Base-by-base conservation (phyloP, 2,888 invertebrate genomes). In the Notodonta dromedarius region DNA sequence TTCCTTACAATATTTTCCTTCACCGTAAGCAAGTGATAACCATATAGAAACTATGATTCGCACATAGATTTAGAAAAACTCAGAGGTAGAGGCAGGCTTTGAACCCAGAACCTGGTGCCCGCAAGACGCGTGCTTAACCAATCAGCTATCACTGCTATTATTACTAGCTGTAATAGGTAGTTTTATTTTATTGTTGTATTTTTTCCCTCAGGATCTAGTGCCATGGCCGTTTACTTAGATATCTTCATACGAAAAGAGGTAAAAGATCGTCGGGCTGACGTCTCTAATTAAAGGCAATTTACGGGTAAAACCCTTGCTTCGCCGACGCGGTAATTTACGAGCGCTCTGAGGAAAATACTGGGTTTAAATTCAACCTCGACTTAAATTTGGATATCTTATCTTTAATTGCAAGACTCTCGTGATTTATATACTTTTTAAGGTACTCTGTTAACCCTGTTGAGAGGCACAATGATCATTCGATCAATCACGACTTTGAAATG, bases 201-300 rank as follows among this genome's bases (percentile, higher is more conserved):
- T 35, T 35, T 35, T 35, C 7, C 35, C 35, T 6, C 35, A 7
- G 11, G 24, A 44, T 44, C 13, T 24, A 51, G 24, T 35, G 35
- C 13, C 35, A 32, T 35, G 2, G 42, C 42, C 32, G 12, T 4
- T 53, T 11, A 53, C 9, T 1, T 9, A 54, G 54, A n/a, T 39
- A 54, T 56, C 56, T 56, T 44, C 40, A 44, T 56, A 44, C 14
- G 13, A 16, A 16, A 24, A 44, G 42, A 6, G 42, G 9, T 44
- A 56, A 56, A 56, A 44, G 14, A 7, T 42, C 16, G 12, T 3
- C 13, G 13, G 56, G 24, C 44, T 56, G 56, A 44, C 56, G 56
- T 44, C 44, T 56, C 56, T 24, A 56, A 56, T 56, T 56, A 56
- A 56, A 44, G 42, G 44, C 44, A 44, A 56, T 56, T 56, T 44